A percentile compares a stretch with the other conserved stretches of the same genome.
Evolutionary conservation across 1,140 invertebrate genomes (phyloP).

Genomic region (Temnothorax curvispinosus): DNA sequence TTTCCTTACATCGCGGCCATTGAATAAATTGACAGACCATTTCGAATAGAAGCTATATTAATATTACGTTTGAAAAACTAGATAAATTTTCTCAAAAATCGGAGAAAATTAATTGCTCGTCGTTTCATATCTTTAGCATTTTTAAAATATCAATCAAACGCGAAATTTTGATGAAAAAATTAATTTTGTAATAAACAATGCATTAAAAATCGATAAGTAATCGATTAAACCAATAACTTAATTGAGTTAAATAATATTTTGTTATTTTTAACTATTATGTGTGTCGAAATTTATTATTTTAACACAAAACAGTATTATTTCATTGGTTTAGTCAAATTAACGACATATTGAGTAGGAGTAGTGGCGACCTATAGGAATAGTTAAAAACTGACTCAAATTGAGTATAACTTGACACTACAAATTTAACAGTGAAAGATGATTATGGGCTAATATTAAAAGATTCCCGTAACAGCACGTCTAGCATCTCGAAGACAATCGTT

Average conservation of each 20-base stretch:
- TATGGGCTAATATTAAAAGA: constrained; percentile 30
- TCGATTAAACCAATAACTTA: too few species aligned
- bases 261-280: too few species aligned
- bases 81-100: not conserved
- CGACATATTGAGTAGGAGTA: too few species aligned
- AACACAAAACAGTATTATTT: too few species aligned
- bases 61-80: not conserved
- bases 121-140: not conserved
- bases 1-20: not conserved
- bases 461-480: not conserved
- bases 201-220: not conserved
- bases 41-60: not conserved
- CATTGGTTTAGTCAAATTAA: too few species aligned
- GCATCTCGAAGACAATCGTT: constrained; percentile 67
- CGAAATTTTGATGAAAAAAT: not conserved
- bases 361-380: too few species aligned
- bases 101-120: not conserved
- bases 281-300: too few species aligned
- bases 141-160: not conserved
- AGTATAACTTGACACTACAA: too few species aligned
- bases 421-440: not conserved
- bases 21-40: not conserved
- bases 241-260: too few species aligned
- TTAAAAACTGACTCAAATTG: too few species aligned
- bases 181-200: not conserved